Evolutionary conservation across 1,140 invertebrate species (phyloP).

Genomic region (Drosophila sucinea): DNA sequence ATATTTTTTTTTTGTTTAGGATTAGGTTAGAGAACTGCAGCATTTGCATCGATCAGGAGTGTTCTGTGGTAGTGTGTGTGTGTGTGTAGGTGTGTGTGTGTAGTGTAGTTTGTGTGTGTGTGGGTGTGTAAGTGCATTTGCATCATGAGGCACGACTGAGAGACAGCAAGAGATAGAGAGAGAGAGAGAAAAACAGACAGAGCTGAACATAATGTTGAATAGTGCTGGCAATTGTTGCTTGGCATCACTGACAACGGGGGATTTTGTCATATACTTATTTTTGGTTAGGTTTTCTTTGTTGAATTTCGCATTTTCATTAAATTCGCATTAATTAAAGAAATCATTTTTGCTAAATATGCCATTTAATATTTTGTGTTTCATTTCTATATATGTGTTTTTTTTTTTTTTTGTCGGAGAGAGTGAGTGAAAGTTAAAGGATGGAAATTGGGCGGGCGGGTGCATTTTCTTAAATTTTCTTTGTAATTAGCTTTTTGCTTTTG

Average conservation of each 20-base stretch:
- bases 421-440: not conserved
- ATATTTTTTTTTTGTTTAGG: not conserved
- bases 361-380: not conserved
- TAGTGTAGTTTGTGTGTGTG: slow-evolving; percentile 17
- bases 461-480: slow-evolving; percentile 25
- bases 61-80: slow-evolving; percentile 31
- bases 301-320: slow-evolving; percentile 22
- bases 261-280: not conserved
- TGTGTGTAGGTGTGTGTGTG: slow-evolving; percentile 33
- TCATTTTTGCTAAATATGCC: slow-evolving; percentile 5
- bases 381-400: not conserved
- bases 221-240: not conserved
- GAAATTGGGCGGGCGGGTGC: slow-evolving; percentile 13
- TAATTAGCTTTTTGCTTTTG: not conserved
- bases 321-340: slow-evolving; percentile 53
- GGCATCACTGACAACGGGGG: not conserved
- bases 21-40: slow-evolving; percentile 22
- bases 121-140: slow-evolving; percentile 36
- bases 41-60: slow-evolving; percentile 42
- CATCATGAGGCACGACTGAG: slow-evolving; percentile 49
- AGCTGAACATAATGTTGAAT: not conserved
- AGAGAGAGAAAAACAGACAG: not conserved
- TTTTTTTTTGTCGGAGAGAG: not conserved
- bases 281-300: not conserved
- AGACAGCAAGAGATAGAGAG: slow-evolving; percentile 12